Evolutionary conservation across 2,113 vertebrate genomes (phyloP).

Genomic region (Patagioenas fasciata): DNA sequence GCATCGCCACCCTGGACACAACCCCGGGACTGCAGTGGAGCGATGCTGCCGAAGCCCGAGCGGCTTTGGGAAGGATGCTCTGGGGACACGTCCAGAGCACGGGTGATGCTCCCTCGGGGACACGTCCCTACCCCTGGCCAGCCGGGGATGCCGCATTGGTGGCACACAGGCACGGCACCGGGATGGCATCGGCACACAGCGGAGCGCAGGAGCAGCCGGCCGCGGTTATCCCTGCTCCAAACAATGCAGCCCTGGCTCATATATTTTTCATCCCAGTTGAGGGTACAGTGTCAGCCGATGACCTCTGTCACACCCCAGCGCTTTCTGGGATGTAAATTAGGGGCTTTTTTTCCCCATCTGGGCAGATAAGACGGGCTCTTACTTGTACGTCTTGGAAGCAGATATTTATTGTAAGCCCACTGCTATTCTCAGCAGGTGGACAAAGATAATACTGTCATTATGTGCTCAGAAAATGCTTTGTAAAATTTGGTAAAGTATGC

Average conservation of each 20-base stretch:
- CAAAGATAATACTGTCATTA: conserved; percentile 55
- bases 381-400: neutral
- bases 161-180: fast-evolving
- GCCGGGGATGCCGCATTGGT: fast-evolving
- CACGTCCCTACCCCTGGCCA: fast-evolving
- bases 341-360: neutral
- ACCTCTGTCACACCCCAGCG: conserved; percentile 64
- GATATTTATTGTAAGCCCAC: conserved; percentile 24
- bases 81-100: fast-evolving
- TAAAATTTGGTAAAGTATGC: conserved; percentile 63
- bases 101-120: neutral
- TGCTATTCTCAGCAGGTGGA: conserved; percentile 39
- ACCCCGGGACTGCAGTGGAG: too few species aligned
- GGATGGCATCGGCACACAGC: fast-evolving
- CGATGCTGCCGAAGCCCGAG: too few species aligned
- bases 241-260: neutral
- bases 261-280: neutral
- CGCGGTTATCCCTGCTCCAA: neutral
- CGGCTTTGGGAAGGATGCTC: too few species aligned
- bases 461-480: conserved; percentile 49
- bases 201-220: neutral
- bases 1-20: too few species aligned
- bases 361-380: conserved; percentile 17
- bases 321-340: conserved; percentile 60
- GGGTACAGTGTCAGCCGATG: conserved; percentile 36